These are phyloP conservation scores for Stictonetta naevosa DNA, from an alignment of 2,113 vertebrate species.

Conservation along the genomic window DNA sequence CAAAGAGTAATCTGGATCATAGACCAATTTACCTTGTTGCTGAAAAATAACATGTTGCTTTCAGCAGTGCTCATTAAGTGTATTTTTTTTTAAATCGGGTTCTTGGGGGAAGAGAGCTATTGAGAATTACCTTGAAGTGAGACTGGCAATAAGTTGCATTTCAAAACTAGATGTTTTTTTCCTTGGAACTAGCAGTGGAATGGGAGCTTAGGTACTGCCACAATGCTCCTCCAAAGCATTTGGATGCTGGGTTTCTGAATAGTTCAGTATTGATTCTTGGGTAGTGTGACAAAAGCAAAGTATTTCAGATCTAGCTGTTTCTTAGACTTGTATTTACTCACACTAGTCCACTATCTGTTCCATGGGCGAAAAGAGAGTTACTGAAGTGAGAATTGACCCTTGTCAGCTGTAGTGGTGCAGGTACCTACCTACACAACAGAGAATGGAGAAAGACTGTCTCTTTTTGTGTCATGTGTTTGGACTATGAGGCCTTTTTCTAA, in stretches of 20 bases:
- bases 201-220: neutral
- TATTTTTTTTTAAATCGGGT: neutral
- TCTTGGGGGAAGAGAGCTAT: neutral
- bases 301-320: conserved; percentile 14
- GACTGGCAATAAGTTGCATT: neutral
- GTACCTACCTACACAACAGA: neutral
- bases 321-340: neutral
- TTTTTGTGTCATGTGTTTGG: neutral
- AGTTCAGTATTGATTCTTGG: neutral
- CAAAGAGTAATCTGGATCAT: neutral
- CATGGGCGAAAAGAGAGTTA: neutral
- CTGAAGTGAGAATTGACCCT: neutral
- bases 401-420: neutral
- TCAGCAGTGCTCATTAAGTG: neutral
- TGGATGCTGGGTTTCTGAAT: neutral
- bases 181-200: neutral
- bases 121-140: neutral
- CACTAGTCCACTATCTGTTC: neutral
- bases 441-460: neutral
- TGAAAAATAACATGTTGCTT: neutral
- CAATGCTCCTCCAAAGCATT: conserved; percentile 1
- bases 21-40: neutral
- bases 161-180: neutral
- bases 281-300: conserved; percentile 18
- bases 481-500: neutral